A percentile compares a stretch with the other conserved stretches of the same genome.
Evolutionary conservation across 1,140 invertebrate species (phyloP).

Genomic region (Gerris buenoi): DNA sequence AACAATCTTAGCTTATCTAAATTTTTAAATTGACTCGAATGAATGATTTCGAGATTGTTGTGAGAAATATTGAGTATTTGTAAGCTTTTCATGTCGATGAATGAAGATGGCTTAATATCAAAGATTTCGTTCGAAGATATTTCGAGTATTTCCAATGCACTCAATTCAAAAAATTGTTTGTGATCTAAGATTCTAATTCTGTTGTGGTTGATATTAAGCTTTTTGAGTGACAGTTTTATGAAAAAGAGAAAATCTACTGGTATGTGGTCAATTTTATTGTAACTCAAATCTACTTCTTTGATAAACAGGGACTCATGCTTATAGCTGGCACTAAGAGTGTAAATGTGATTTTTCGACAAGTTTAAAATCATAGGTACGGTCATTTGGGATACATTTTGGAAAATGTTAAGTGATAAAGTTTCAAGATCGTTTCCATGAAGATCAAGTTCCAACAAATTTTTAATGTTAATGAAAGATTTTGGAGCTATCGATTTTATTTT

Average conservation of each 20-base stretch:
- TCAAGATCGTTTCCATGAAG: constrained; percentile 53
- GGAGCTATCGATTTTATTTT: constrained; percentile 41
- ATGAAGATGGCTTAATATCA: constrained; percentile 54
- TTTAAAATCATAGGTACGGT: constrained; percentile 46
- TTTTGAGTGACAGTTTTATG: constrained; percentile 41
- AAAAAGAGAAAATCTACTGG: constrained; percentile 42
- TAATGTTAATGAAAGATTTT: constrained; percentile 48
- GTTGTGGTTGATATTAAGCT: constrained; percentile 57
- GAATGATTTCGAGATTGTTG: constrained; percentile 57
- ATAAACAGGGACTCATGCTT: constrained; percentile 30
- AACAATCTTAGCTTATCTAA: constrained; percentile 56
- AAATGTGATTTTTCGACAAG: constrained; percentile 49
- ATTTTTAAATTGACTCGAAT: constrained; percentile 64
- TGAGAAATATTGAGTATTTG: constrained; percentile 65
- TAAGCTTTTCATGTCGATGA: constrained; percentile 50
- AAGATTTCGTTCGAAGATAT: constrained; percentile 56
- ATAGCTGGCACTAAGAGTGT: constrained; percentile 38
- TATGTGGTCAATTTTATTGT: constrained; percentile 46
- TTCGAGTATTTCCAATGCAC: constrained; percentile 53
- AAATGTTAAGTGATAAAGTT: constrained; percentile 46
- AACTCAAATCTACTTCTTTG: constrained; percentile 51
- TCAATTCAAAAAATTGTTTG: constrained; percentile 49
- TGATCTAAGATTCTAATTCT: constrained; percentile 50
- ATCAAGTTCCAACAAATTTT: constrained; percentile 49
- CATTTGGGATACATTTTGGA: constrained; percentile 44